phyloP scores from a whole-genome alignment of 2,797 vertebrate genomes.

The Microchirus variegatus region DNA sequence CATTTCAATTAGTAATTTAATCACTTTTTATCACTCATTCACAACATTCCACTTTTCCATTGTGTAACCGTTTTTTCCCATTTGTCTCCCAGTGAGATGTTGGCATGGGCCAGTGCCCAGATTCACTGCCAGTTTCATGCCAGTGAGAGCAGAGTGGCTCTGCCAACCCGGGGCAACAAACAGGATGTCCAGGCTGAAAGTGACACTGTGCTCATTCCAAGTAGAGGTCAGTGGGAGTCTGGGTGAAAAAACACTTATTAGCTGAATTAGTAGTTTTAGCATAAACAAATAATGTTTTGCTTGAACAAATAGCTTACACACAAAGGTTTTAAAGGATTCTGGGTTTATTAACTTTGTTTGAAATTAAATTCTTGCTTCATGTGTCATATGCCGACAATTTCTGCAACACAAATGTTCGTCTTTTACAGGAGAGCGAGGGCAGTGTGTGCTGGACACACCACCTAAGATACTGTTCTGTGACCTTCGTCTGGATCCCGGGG shows the following conservation, averaged over 20 bases:
- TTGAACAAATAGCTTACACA: too few relatives aligned
- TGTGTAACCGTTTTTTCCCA: neutral
- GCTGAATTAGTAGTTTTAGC: too few relatives aligned
- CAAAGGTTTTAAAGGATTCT: too few relatives aligned
- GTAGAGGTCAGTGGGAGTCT: constrained; percentile 86
- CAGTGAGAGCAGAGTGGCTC: constrained; percentile 90
- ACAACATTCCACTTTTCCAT: neutral
- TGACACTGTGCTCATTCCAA: constrained; percentile 96
- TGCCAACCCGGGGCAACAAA: constrained; percentile 89
- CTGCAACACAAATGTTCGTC: neutral
- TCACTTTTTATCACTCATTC: too few relatives aligned
- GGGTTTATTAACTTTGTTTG: neutral
- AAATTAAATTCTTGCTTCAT: neutral
- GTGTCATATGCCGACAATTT: neutral
- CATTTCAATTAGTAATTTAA: neutral
- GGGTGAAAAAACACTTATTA: too few relatives aligned
- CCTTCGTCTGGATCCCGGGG: constrained; percentile 92
- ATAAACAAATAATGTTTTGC: too few relatives aligned
- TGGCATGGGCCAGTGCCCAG: constrained; percentile 97
- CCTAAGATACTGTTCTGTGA: constrained; percentile 99
- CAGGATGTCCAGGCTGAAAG: constrained; percentile 96
- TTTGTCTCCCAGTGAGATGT: constrained; percentile 88
- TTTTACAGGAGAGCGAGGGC: constrained; percentile 91
- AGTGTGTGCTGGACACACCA: constrained; percentile 96
- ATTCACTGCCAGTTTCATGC: constrained; percentile 98